phyloP scores from a whole-genome alignment of 2,797 vertebrate genomes.

The Morus bassanus region DNA sequence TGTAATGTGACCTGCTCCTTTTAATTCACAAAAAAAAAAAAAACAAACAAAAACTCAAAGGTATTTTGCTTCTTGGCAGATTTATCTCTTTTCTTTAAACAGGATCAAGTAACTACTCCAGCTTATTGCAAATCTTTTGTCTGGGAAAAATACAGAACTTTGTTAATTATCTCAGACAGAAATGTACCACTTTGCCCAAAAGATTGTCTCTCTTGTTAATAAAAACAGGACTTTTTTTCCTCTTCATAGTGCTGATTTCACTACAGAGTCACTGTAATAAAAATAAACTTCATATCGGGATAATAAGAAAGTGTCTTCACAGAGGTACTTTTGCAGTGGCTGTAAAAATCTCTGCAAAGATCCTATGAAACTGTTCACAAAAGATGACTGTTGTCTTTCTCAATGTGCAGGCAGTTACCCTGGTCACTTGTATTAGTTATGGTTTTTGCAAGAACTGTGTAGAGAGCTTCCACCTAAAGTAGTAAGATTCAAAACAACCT shows the following conservation, averaged over 20 bases:
- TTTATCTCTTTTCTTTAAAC: not conserved
- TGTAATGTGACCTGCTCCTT: not conserved
- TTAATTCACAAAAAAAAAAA: not conserved
- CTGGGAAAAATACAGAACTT: not conserved
- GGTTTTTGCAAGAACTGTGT: not conserved
- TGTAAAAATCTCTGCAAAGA: not conserved
- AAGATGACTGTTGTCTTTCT: not conserved
- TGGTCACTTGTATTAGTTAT: not conserved
- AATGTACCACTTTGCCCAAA: not conserved
- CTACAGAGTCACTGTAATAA: not conserved
- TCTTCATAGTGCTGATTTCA: not conserved
- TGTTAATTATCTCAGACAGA: not conserved
- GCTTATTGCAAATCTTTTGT: not conserved
- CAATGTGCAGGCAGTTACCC: not conserved
- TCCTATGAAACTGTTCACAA: not conserved
- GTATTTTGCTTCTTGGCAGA: not conserved
- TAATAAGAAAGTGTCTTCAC: not conserved
- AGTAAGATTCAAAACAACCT: not conserved
- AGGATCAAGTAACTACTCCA: not conserved
- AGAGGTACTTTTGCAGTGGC: not conserved
- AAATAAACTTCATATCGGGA: not conserved
- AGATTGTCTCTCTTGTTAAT: not conserved
- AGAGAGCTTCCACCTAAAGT: not conserved
- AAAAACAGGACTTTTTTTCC: not conserved
- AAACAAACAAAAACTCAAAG: not conserved